Conservation (phyloP, 1,140 invertebrate species). For the Drosophila parabipectinata region DNA sequence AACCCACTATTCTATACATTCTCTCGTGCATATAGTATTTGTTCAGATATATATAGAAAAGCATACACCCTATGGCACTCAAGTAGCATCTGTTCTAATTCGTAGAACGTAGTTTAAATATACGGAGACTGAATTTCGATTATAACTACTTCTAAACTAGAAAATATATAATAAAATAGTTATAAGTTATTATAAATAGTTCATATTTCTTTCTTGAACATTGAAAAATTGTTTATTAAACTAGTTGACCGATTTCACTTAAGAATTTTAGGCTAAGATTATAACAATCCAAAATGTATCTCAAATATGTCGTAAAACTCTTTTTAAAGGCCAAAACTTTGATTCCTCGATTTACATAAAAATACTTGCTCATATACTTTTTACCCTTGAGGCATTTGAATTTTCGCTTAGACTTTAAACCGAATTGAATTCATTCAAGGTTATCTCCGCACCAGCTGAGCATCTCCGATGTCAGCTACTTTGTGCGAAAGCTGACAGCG, state of each 20-base stretch:
- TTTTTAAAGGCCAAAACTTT: not conserved
- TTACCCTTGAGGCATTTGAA: not conserved
- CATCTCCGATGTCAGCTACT: conserved; percentile 32
- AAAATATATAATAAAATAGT: too few species aligned
- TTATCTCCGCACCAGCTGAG: conserved; percentile 1
- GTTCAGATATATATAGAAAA: not conserved
- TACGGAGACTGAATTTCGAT: too few species aligned
- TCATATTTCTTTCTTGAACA: too few species aligned
- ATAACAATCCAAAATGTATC: too few species aligned
- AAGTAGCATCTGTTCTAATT: not conserved
- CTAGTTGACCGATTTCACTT: too few species aligned
- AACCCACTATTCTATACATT: not conserved
- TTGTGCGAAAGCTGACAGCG: conserved; percentile 33
- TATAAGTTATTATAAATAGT: too few species aligned
- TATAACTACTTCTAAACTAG: too few species aligned
- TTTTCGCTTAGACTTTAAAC: not conserved
- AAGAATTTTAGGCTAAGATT: too few species aligned
- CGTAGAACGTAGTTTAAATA: not conserved
- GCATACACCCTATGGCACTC: conserved; percentile 6
- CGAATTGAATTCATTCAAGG: not conserved
- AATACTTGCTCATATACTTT: not conserved
- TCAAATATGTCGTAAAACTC: not conserved
- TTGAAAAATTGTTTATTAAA: too few species aligned
- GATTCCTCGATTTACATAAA: not conserved
- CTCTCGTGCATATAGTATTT: not conserved